Conservation (phyloP, 2,113 vertebrate species). For the Panthera uncia region DNA sequence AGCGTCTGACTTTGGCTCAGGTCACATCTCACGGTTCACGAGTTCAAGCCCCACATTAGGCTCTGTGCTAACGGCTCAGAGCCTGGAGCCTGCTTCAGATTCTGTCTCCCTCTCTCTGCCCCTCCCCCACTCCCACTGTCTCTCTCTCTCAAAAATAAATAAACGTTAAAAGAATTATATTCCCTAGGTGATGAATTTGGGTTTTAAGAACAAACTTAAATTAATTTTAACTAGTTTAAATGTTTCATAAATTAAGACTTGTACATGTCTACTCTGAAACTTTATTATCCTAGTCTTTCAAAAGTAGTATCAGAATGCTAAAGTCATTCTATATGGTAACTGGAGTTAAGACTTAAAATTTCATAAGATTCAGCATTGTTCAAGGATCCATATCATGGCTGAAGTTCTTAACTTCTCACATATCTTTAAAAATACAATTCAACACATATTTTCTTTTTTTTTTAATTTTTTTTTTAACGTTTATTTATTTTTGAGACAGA, state of each 20-base stretch:
- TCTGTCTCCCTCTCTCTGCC: no score
- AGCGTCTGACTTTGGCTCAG: no score
- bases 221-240: background rate
- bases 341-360: background rate
- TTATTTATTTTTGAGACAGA: no score
- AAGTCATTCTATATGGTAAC: background rate
- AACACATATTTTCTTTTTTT: background rate
- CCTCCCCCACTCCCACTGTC: no score
- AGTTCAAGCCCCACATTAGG: no score
- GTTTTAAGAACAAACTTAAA: background rate
- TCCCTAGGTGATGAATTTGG: background rate
- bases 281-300: background rate
- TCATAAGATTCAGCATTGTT: background rate
- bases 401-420: background rate
- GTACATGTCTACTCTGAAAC: background rate
- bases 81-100: no score
- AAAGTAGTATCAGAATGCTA: background rate
- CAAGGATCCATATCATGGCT: background rate
- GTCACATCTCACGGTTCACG: no score
- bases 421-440: background rate
- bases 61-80: no score
- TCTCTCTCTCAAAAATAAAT: no score
- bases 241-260: slow-evolving; percentile 17
- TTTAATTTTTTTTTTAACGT: no score
- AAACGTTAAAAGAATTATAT: background rate